Base-by-base conservation (phyloP, 2,888 invertebrate species). In the Eilema sororculum region DNA sequence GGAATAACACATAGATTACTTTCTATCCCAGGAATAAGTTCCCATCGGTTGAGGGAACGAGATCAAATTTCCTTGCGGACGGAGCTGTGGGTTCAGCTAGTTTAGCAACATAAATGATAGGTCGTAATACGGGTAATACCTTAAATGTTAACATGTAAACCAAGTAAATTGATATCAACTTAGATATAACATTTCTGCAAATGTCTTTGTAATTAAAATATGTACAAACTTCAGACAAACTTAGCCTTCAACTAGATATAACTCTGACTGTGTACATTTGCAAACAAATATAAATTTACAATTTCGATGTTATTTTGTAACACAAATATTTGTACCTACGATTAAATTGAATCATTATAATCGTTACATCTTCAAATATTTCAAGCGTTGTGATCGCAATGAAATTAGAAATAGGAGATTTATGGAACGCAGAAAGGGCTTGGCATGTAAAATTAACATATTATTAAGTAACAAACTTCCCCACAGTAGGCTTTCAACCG, bases 381-480 rank as follows among this genome's bases (percentile, higher is more conserved):
- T n/a, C n/a, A 52, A n/a, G 20, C n/a, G 52, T 24, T 24, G n/a
- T 8, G 12, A 25, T 30, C 56, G 8, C 13, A 58, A 46, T 57
- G 20, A 70, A 61, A 62, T 24, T 22, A 30, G 58, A 25, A 62
- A 16, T n/a, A 9, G n/a, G 13, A 62, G 22, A 56, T 68, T 57
- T 46, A 65, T 57, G 30, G 41, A 41, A 30, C 16, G 37, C 16
- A 58, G 60, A 25, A 52, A 52, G 65, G 30, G 24, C 25, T 57
- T 67, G 68, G 57, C 62, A 67, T 57, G 67, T 69, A 52, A 81
- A 76, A 83, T 80, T 83, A 68, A 66, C 79, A 80, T 80, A 78
- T 69, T 78, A 81, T 81, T 73, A 78, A 64, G 72, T 72, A 71
- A 74, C 77, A 69, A 81, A 77, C 74, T 78, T 74, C 22, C 41